phyloP scores from a whole-genome alignment of 2,888 invertebrate species.

The Tolmerus cingulatus region DNA sequence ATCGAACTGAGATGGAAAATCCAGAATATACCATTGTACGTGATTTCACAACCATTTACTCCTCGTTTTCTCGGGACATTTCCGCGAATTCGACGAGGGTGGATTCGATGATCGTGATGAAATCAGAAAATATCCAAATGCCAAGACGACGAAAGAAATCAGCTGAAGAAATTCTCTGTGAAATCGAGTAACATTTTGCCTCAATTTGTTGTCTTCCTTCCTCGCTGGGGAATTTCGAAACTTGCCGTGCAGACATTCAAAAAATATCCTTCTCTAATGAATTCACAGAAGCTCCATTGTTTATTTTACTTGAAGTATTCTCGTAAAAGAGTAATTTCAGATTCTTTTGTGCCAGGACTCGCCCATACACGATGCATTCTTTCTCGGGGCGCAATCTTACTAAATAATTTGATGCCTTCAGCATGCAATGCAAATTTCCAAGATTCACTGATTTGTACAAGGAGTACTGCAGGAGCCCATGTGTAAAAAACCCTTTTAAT shows the following conservation, averaged over 20 bases:
- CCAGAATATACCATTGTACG: not conserved
- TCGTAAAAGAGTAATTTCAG: not conserved
- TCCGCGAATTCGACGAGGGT: not conserved
- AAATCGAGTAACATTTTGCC: not conserved
- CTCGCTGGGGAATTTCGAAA: not conserved
- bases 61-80: not conserved
- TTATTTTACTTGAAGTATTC: not conserved
- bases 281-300: not conserved
- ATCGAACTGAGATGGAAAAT: not conserved
- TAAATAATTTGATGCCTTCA: not conserved
- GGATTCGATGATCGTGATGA: not conserved
- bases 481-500: not conserved
- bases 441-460: not conserved
- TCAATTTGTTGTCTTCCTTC: not conserved
- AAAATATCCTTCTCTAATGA: not conserved
- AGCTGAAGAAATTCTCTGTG: not conserved
- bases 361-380: not conserved
- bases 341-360: not conserved
- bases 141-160: not conserved
- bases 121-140: not conserved
- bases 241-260: not conserved
- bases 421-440: not conserved
- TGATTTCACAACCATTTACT: not conserved
- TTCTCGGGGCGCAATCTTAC: not conserved
- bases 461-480: not conserved